Evolutionary conservation across 2,888 invertebrate species (phyloP).

Genomic region (Caprella mutica): DNA sequence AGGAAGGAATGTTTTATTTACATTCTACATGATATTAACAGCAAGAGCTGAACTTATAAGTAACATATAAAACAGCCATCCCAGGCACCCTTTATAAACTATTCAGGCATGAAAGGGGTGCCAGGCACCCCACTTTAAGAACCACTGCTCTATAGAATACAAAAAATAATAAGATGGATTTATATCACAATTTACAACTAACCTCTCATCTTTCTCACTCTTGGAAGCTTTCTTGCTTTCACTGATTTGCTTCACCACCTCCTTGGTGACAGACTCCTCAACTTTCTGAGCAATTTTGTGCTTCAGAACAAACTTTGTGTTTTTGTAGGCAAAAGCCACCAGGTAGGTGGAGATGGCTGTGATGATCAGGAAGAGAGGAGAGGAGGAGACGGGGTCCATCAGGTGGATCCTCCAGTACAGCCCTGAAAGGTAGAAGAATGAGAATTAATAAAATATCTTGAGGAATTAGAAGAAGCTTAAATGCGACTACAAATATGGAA

Average conservation of each 20-base stretch:
- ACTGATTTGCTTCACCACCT: slow-evolving; percentile 69
- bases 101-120: slow-evolving; percentile 94
- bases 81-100: no score
- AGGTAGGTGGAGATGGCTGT: slow-evolving; percentile 82
- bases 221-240: slow-evolving; percentile 94
- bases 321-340: slow-evolving; percentile 88
- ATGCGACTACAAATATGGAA: no score
- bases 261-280: slow-evolving; percentile 79
- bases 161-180: background rate
- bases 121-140: slow-evolving; percentile 85
- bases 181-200: slow-evolving; percentile 19
- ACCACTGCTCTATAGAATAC: no score
- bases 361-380: slow-evolving; percentile 71
- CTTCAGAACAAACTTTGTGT: slow-evolving; percentile 94
- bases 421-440: slow-evolving; percentile 51
- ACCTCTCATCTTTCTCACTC: slow-evolving; percentile 96
- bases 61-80: no score
- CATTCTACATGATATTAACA: no score
- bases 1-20: no score
- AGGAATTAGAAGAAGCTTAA: no score
- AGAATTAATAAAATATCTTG: background rate
- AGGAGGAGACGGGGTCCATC: slow-evolving; percentile 76
- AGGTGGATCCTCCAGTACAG: slow-evolving; percentile 97
- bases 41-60: no score
- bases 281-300: slow-evolving; percentile 87